These are phyloP conservation scores for Netelia virgata DNA, from an alignment of 2,888 invertebrate species.

Conservation along the genomic window DNA sequence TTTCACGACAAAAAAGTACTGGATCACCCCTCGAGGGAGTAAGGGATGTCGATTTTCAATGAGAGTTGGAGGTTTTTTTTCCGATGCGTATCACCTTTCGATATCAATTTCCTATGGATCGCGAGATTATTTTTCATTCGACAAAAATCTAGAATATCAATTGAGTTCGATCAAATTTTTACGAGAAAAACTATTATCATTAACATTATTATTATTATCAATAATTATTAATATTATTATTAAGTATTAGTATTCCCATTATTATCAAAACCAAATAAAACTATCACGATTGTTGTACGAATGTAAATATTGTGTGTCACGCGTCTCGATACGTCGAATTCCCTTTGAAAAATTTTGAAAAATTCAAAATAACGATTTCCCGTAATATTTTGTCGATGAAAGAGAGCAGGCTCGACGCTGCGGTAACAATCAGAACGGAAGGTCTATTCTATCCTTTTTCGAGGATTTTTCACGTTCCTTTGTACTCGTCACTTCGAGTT, in stretches of 20 bases:
- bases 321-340: neutral
- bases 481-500: slow-evolving; percentile 50
- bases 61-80: neutral
- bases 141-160: neutral
- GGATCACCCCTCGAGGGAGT: too few relatives aligned
- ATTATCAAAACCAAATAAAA: too few relatives aligned
- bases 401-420: slow-evolving; percentile 24
- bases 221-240: too few relatives aligned
- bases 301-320: neutral
- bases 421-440: neutral
- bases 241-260: too few relatives aligned
- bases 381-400: slow-evolving; percentile 40
- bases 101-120: neutral
- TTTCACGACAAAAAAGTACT: too few relatives aligned
- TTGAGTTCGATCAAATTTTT: too few relatives aligned
- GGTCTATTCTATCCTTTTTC: slow-evolving; percentile 1
- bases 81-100: slow-evolving; percentile 20
- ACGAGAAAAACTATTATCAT: too few relatives aligned
- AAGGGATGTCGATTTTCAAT: too few relatives aligned
- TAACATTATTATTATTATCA: too few relatives aligned
- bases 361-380: neutral
- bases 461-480: slow-evolving; percentile 35
- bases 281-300: too few relatives aligned
- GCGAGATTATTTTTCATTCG: neutral
- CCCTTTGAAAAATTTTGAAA: neutral